Conservation (phyloP, 2,797 vertebrate species). For the Telmatherina bonti region DNA sequence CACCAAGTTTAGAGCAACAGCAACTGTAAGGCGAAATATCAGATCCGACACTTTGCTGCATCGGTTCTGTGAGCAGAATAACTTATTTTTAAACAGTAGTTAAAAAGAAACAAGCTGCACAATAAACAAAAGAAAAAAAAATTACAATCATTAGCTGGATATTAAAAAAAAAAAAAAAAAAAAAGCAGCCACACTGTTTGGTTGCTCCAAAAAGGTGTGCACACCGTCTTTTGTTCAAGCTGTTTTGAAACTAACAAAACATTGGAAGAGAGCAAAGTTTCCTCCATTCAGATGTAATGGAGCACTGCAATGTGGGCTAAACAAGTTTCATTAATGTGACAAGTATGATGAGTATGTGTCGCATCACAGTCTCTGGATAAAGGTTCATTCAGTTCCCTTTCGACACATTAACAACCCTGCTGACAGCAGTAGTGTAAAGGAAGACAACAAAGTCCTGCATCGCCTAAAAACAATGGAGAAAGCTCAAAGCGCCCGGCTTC, state of each 20-base stretch:
- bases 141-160: constrained; percentile 79
- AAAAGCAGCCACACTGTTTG: constrained; percentile 38
- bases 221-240: constrained; percentile 47
- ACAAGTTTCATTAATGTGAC: constrained; percentile 34
- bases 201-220: constrained; percentile 43
- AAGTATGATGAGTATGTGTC: constrained; percentile 43
- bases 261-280: constrained; percentile 21
- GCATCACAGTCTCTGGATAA: constrained; percentile 54
- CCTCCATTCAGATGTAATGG: constrained; percentile 25
- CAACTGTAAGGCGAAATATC: constrained; percentile 56
- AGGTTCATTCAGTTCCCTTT: constrained; percentile 63
- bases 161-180: too few relatives aligned
- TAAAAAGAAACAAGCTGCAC: constrained; percentile 61
- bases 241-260: constrained; percentile 44
- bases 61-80: constrained; percentile 30
- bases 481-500: constrained; percentile 22
- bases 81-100: constrained; percentile 62
- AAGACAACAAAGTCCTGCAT: constrained; percentile 64
- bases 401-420: constrained; percentile 46
- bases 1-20: constrained; percentile 7
- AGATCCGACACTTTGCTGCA: constrained; percentile 17
- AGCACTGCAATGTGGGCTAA: constrained; percentile 20
- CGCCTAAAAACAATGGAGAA: constrained; percentile 43
- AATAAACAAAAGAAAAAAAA: constrained; percentile 11
- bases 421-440: constrained; percentile 62